phyloP scores from a whole-genome alignment of 2,797 vertebrate species.

The Lagodon rhomboides region DNA sequence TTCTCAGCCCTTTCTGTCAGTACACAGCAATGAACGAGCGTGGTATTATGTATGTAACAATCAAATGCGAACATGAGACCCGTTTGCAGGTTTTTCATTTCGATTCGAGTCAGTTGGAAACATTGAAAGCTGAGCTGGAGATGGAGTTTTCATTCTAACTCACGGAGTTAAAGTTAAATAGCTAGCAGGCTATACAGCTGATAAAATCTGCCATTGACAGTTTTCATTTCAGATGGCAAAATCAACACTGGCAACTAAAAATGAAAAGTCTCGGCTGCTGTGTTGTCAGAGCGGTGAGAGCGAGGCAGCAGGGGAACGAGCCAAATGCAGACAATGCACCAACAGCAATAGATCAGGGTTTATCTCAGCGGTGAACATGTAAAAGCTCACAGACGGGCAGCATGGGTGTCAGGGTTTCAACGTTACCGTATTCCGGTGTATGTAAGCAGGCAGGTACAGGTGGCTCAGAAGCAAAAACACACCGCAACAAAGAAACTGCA shows the following conservation, averaged over 20 bases:
- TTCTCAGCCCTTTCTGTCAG: not conserved
- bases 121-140: not conserved
- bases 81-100: not conserved
- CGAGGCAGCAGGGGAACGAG: too few relatives aligned
- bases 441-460: too few relatives aligned
- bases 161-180: not conserved
- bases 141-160: not conserved
- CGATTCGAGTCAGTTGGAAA: not conserved
- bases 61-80: not conserved
- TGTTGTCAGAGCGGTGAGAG: not conserved
- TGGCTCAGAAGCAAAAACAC: too few relatives aligned
- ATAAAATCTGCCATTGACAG: not conserved
- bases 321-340: too few relatives aligned
- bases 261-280: not conserved
- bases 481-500: too few relatives aligned
- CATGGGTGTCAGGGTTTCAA: too few relatives aligned
- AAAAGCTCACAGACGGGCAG: too few relatives aligned
- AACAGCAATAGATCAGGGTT: too few relatives aligned
- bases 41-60: too few relatives aligned
- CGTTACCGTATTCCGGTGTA: too few relatives aligned
- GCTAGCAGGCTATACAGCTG: not conserved
- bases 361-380: too few relatives aligned
- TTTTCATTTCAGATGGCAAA: not conserved
- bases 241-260: not conserved
- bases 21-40: not conserved